Evolutionary conservation across 1,140 invertebrate genomes (phyloP), one percentile per base, ranked within the genome.

Genomic region (Neodiprion pinetum): DNA sequence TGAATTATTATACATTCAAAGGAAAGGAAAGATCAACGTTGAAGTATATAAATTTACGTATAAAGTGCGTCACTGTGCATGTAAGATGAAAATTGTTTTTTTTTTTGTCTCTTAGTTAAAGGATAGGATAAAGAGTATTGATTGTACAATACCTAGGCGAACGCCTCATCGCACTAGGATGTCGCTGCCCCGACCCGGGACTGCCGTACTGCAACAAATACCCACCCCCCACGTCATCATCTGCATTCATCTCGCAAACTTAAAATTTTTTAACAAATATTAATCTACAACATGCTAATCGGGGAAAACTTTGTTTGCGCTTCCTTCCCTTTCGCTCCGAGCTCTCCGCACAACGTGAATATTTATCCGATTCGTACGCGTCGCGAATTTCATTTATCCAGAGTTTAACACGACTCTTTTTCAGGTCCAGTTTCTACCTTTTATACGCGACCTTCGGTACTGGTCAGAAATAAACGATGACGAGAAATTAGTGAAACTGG

Each of bases 161-260:
- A 85, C 83, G 82, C 83, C 84, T 83, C 80, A 82, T 84, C 80
- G 76, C 79, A 84, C 86, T 87, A 88, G 82, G 86, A 87, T 85
- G 87, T 83, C 76, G 85, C 83, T 82, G 86, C 86, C 83, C 84
- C 87, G 82, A 88, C 86, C 78, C 87, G 87, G 82, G 87, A 88
- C 82, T 88, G 86, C 84, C 87, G 86, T 88, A 88, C 87, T 88
- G 86, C 80, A 88, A 88, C 84, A 88, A 75, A 88, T 77, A 83
- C 80, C 80, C 84, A 78, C 85, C 83, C 83, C 82, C 80, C 79
- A 61, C 79, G 82, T 84, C 79, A 84, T 82, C 80, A 81, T 80
- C 76, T 81, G 79, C 76, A 75, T 76, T 81, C 74, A 80, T 50
- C 69, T 75, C 53, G 49, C 78, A 75, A 79, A 73, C 53, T 61